Evolutionary conservation across 92 coral and sea anemone genomes (phyloP), one percentile per base, ranked within the genome.

Genomic region (Epizoanthus stellaris): DNA sequence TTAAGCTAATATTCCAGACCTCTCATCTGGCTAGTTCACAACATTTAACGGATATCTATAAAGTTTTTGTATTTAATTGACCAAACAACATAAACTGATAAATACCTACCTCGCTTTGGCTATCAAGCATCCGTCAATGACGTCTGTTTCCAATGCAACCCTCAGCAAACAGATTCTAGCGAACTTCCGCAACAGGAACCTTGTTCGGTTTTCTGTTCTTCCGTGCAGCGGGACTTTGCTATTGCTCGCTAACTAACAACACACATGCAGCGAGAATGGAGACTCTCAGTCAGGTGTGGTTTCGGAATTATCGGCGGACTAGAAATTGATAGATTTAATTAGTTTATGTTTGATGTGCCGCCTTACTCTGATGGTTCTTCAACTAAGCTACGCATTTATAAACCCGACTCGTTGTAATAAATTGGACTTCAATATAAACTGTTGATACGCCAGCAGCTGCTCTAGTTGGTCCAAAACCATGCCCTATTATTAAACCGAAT

Each of bases 241-340:
- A 20, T 79, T 58, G 66, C 83, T 25, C 40, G 80, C 65, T 79
- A 69, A 80, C 76, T n/a, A 54, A 74, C 62, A 86, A 86, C 83
- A 82, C 69, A 88, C 90, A 94, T 93, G 86, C 90, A 91, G 82
- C 87, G 84, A 80, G 89, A 88, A 92, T 84, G 91, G 73, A 79
- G 81, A 82, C 86, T 85, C 58, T 25, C 14, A 45, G 67, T 90
- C 98, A 94, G 98, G 98, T 95, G 98, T 92, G 95, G 98, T 92
- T 94, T 87, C 80, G 86, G 89, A 95, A 97, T 97, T 97, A 93
- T 93, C 98, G 90, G 91, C 89, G 87, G 93, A 80, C 95, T 86
- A 92, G 88, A 96, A 95, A 89, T 92, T 91, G 99, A 93, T 95
- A 95, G 99, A 93, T 93, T 93, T 91, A 93, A 97, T 97, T 95